Evolutionary conservation across 2,888 invertebrate species (phyloP).

Genomic region (Habroteleia sp.): DNA sequence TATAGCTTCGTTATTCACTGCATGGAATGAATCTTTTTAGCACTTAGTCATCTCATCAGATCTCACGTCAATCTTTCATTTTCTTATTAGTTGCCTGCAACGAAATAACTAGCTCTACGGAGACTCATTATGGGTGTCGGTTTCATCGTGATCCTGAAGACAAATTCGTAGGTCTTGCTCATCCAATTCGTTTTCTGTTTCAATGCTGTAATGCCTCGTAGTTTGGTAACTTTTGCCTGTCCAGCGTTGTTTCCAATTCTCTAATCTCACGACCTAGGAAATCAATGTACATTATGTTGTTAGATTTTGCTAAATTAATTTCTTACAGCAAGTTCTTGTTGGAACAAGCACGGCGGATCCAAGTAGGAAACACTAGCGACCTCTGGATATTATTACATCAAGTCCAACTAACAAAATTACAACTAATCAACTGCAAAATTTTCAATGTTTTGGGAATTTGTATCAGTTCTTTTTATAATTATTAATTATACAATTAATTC

Average conservation of each 20-base stretch:
- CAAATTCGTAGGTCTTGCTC: slow-evolving; percentile 80
- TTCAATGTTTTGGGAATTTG: too few species aligned
- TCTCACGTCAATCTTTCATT: not conserved
- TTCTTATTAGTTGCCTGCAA: not conserved
- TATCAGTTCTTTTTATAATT: too few species aligned
- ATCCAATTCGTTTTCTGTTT: slow-evolving; percentile 83
- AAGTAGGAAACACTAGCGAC: slow-evolving; percentile 27
- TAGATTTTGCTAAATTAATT: not conserved
- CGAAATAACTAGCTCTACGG: slow-evolving; percentile 32
- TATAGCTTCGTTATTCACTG: slow-evolving; percentile 2
- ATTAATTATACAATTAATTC: too few species aligned
- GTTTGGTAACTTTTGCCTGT: slow-evolving; percentile 74
- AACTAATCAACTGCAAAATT: slow-evolving; percentile 20
- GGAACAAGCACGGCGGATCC: slow-evolving; percentile 10
- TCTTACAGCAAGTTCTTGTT: not conserved
- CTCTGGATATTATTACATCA: not conserved
- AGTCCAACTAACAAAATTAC: slow-evolving; percentile 4
- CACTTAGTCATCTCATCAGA: too few species aligned
- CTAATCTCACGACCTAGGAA: slow-evolving; percentile 87
- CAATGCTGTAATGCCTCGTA: slow-evolving; percentile 79
- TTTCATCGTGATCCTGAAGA: slow-evolving; percentile 76
- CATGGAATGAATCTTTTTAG: slow-evolving; percentile 21
- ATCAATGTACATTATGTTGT: slow-evolving; percentile 9
- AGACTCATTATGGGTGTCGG: slow-evolving; percentile 61
- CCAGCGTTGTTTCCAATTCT: slow-evolving; percentile 83